phyloP scores from a whole-genome alignment of 2,888 invertebrate genomes.

The Metallyticus violacea region DNA sequence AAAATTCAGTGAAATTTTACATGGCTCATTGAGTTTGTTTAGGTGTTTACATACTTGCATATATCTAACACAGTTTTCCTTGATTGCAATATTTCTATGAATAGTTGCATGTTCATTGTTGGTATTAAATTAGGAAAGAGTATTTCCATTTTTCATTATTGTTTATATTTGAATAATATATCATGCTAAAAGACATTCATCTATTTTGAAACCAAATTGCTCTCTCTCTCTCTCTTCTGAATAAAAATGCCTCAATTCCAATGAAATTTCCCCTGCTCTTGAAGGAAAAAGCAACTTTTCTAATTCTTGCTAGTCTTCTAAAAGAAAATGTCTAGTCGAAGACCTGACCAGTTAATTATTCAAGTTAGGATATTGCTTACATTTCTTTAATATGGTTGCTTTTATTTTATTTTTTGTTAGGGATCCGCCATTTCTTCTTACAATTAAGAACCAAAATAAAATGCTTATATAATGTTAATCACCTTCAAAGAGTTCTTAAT shows the following conservation, averaged over 20 bases:
- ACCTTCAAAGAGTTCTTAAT: neutral
- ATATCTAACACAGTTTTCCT: conserved; percentile 1
- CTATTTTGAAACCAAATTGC: neutral
- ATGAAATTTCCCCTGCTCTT: neutral
- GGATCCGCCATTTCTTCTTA: conserved; percentile 1
- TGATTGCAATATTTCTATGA: conserved; percentile 5
- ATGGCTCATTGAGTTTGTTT: conserved; percentile 11
- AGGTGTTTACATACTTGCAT: neutral
- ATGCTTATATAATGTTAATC: neutral
- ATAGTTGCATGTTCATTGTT: conserved; percentile 27
- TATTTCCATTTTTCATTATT: conserved; percentile 10
- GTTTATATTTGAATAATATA: neutral
- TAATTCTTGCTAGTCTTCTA: conserved; percentile 31
- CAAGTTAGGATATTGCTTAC: conserved; percentile 2
- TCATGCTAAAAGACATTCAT: neutral
- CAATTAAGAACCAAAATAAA: neutral
- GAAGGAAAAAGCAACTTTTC: neutral
- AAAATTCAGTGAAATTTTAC: conserved; percentile 4
- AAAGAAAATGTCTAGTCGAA: conserved; percentile 32
- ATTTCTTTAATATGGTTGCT: conserved; percentile 3
- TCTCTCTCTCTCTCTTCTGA: neutral
- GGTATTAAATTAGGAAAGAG: conserved; percentile 1
- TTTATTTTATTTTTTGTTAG: neutral
- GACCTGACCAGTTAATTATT: conserved; percentile 25
- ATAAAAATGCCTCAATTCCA: neutral